Evolutionary conservation across 2,797 vertebrate species (phyloP), one percentile per base, ranked within the genome.

Genomic region (Taeniopygia guttata): DNA sequence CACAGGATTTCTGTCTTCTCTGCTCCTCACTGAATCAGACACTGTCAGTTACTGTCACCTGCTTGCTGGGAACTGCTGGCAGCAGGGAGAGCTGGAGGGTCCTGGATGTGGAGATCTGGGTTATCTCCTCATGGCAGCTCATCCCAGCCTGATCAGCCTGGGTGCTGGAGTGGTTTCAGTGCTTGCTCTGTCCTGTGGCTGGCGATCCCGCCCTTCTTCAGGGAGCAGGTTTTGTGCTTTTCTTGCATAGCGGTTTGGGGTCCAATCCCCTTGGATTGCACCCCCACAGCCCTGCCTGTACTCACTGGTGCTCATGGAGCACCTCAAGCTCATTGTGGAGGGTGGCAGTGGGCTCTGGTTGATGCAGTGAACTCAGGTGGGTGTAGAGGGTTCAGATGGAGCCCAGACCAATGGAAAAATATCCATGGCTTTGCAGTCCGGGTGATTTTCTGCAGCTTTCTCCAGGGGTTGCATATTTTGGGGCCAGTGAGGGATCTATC

Each of bases 251-350:
- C 75, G 22, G 7, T 73, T 78, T 40, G 48, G 74, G 21, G 13
- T 68, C 18, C 34, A 49, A 20, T 26, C 5, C 12, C 36, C 22
- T 16, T 45, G 62, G 29, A 12, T 16, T 45, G 27, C 27, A 70
- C 3, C 48, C 54, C 3, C 2, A 43, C n/a, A 78, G 20, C 42
- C 23, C 72, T 64, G 42, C 29, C 68, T 48, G 38, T 23, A 30
- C 49, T 2, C 1, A 5, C 15, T 5, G 27, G 36, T 72, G 46
- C 38, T 85, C 9, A 22, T 7, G 3, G 68, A 73, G 16, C 55
- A 62, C n/a, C 43, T 40, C 0, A 0, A 79, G 26, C n/a, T 22
- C 0, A 0, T 25, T 75, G 38, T 13, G 40, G 4, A 22, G 42
- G 20, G 26, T n/a, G 67, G 34, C 19, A 34, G 43, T 6, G 45